phyloP scores from a whole-genome alignment of 2,797 vertebrate species.

The Vipera latastei region DNA sequence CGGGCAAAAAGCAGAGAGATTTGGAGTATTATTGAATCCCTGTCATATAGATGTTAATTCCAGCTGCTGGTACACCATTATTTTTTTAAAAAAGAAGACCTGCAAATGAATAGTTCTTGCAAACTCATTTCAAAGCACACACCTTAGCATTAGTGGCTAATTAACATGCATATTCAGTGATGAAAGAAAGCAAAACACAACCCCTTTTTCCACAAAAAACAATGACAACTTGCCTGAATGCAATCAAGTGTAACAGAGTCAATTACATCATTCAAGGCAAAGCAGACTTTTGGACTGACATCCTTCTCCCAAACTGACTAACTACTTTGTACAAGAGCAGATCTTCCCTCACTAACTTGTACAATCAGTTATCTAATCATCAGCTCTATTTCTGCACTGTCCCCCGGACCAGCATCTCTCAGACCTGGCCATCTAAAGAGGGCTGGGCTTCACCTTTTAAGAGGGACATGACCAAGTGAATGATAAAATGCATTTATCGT shows the following conservation, averaged over 20 bases:
- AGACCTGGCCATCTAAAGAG: not conserved
- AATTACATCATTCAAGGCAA: not conserved
- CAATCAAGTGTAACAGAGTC: not conserved
- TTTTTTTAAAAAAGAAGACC: slow-evolving; percentile 62
- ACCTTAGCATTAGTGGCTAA: slow-evolving; percentile 12
- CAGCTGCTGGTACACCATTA: slow-evolving; percentile 76
- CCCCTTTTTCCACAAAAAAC: not conserved
- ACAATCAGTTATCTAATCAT: not conserved
- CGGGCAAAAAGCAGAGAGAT: slow-evolving; percentile 78
- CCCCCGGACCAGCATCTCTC: not conserved
- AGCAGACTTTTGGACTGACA: not conserved
- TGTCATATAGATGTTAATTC: slow-evolving; percentile 83
- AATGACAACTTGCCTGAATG: not conserved
- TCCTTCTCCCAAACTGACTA: not conserved
- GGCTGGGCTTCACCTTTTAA: not conserved
- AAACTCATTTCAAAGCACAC: slow-evolving; percentile 15
- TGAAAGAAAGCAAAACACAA: slow-evolving; percentile 30
- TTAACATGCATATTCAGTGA: slow-evolving; percentile 8
- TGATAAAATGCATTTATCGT: not conserved
- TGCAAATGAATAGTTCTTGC: slow-evolving; percentile 38
- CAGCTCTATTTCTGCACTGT: not conserved
- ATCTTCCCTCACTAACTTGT: no score
- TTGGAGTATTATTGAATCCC: slow-evolving; percentile 77
- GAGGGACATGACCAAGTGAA: not conserved
- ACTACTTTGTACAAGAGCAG: not conserved